Base-by-base conservation (phyloP, 2,797 vertebrate species). In the Peromyscus eremicus region DNA sequence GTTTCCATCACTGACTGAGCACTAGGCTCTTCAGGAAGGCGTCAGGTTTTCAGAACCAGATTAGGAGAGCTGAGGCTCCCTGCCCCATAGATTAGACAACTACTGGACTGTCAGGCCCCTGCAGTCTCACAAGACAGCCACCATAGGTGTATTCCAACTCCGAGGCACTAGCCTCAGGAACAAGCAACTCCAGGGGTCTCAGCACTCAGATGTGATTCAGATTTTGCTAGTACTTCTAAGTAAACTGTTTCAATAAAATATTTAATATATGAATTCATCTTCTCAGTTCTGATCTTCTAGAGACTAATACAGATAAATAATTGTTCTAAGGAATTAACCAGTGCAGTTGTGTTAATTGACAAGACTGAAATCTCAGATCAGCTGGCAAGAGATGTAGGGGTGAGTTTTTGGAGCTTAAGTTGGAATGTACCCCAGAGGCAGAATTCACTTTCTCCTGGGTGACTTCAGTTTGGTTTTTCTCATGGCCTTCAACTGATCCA, bases 71-170 rank as follows among this genome's bases (percentile, higher is more conserved):
- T 21, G 17, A 80, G 32, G 32, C 1, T 55, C 19, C 49, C 52
- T 23, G 2, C 34, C 19, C 1, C 34, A n/a, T 11, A 80, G 32
- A 80, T 19, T 80, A 57, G 10, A 46, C 10, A n/a, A 76, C 10
- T 25, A 11, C 19, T 34, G 5, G 7, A n/a, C 34, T 57, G 52
- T 25, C 34, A 57, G 32, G 34, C 21, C 5, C 4, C 34, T n/a
- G 52, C 1, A 81, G 21, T 81, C 17, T 55, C 19, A 3, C 57
- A 34, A 81, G 52, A 81, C 11, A n/a, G 11, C 11, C 34, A 57
- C 14, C 0, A 3, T 25, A 21, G 2, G 11, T 37, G 10, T 57
- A 25, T 5, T 23, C 5, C 10, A 6, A 57, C 10, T 23, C 52
- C 1, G 10, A 80, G 11, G 19, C 21, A n/a, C 19, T 19, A 37